Base-by-base conservation (phyloP, 1,140 invertebrate species). In the Triops cancriformis region DNA sequence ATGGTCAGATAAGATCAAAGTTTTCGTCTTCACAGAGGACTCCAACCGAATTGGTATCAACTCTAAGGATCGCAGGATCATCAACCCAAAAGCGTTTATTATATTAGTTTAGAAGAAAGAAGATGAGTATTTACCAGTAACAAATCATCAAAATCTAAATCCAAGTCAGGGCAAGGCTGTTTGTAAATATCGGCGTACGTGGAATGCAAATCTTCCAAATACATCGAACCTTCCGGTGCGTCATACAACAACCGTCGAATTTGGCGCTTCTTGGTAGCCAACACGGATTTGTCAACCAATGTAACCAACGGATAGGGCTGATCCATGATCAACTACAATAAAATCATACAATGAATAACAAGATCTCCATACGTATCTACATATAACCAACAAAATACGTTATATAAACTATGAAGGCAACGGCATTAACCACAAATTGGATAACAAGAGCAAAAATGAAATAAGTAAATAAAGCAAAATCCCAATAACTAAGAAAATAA, bases 251-350 rank as follows among this genome's bases (percentile, higher is more conserved):
- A 12, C 72, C 37, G 10, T 12, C 31, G 26, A 10, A 37, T 26
- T n/a, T 76, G 9, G 79, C 80, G 1, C 81, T 79, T 76, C 80
- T 82, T 64, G 82, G 79, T 10, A 80, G 79, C 6, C 79, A 73
- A 81, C 72, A 81, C 81, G 73, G 45, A 80, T 73, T 74, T 80
- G 43, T 26, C 72, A 51, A 27, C 37, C 26, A 51, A 31, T 18
- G 23, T n/a, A 77, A 73, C 37, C 9, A 72, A 31, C 27, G 12
- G 41, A 27, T 26, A 73, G 23, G 72, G 10, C 73, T 28, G 12
- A 73, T n/a, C 31, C 41, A 26, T 26, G 74, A 73, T n/a, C 31
- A 72, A 23, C 31, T 45, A 27, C 75, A 73, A 14, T 64, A 3
- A 64, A 64, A 64, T 64, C 23, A 64, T 23, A 64, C 18, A 23